Percentiles rank a stretch among this genome's conserved stretches.
phyloP scores from a whole-genome alignment of 30 jellyfish, hydroid and myxozoan genomes.

The Aurelia aurita region DNA sequence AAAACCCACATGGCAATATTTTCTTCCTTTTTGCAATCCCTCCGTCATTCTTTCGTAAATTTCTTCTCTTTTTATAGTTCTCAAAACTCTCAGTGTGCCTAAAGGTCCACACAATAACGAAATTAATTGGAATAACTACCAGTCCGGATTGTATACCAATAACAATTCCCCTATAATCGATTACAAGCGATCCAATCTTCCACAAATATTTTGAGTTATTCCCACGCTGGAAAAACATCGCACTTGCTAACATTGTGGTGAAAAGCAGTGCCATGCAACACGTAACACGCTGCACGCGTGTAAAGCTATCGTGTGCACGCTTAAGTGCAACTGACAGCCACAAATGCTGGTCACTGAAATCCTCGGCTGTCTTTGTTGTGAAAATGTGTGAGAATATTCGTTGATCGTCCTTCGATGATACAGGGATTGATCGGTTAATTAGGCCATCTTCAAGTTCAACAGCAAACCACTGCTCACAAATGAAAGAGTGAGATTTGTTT shows the following conservation, averaged over 20 bases:
- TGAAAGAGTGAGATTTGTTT: conserved; percentile 29
- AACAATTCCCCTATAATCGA: conserved; percentile 65
- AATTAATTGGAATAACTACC: conserved; percentile 74
- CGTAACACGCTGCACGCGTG: conserved; percentile 87
- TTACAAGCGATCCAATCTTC: conserved; percentile 73
- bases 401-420: conserved; percentile 44
- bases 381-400: conserved; percentile 42
- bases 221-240: conserved; percentile 84
- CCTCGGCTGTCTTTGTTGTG: conserved; percentile 76
- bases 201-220: conserved; percentile 60
- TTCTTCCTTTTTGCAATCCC: conserved; percentile 5
- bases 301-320: conserved; percentile 80
- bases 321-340: conserved; percentile 71
- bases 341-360: conserved; percentile 58
- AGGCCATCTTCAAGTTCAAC: conserved; percentile 64
- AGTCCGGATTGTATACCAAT: conserved; percentile 83
- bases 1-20: conserved; percentile 52
- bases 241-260: conserved; percentile 85
- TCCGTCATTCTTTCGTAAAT: background rate
- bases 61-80: conserved; percentile 17
- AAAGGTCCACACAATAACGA: conserved; percentile 65
- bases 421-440: conserved; percentile 38
- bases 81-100: conserved; percentile 55
- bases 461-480: conserved; percentile 76
- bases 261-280: conserved; percentile 73